phyloP scores from a whole-genome alignment of 64 coral and sea anemone species.

The Dendronephthya gigantea region DNA sequence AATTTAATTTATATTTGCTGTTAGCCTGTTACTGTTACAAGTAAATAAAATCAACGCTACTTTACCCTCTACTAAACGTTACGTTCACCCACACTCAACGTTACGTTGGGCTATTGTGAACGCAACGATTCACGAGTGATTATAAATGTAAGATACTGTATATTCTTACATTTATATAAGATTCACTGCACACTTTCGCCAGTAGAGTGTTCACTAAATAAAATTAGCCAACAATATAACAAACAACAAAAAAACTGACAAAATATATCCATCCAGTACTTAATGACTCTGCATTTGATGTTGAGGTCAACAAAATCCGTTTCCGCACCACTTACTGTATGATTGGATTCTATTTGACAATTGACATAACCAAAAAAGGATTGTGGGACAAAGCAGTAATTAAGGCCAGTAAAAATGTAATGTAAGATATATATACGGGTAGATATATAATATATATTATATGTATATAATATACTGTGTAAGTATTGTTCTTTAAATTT shows the following conservation, averaged over 20 bases:
- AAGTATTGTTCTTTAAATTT: neutral
- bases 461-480: neutral
- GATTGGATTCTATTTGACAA: neutral
- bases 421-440: neutral
- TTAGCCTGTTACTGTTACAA: too few species aligned
- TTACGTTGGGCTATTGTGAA: too few species aligned
- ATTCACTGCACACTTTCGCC: too few species aligned
- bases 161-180: too few species aligned
- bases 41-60: too few species aligned
- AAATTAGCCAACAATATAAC: too few species aligned
- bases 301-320: neutral
- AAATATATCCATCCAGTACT: neutral
- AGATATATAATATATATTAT: neutral
- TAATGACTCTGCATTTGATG: neutral
- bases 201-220: too few species aligned
- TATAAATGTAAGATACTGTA: too few species aligned
- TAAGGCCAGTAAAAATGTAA: neutral
- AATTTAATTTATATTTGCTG: too few species aligned
- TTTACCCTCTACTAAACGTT: too few species aligned
- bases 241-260: neutral
- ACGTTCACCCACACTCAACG: too few species aligned
- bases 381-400: neutral
- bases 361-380: neutral
- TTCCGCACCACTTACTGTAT: neutral
- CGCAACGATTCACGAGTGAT: too few species aligned